Evolutionary conservation across 2,113 vertebrate genomes (phyloP), one percentile per base, ranked within the genome.

Genomic region (Hoplias malabaricus): DNA sequence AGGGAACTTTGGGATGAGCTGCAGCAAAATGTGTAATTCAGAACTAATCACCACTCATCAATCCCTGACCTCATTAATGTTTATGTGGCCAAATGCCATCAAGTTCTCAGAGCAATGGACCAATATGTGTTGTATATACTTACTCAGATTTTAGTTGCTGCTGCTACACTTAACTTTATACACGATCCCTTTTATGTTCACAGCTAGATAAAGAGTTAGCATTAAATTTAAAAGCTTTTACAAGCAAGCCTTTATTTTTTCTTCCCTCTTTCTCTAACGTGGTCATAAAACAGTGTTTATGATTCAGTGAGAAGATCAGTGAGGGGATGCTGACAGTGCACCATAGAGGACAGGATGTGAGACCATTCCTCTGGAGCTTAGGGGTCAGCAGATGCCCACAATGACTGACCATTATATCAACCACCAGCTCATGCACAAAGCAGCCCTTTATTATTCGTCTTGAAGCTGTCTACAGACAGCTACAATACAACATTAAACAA

Each of bases 261-360:
- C n/a, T n/a, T 4, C 14, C 6, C 38, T 31, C 12, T 68, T 54
- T 67, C 29, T n/a, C 6, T 38, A 38, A n/a, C 1, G 4, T 13
- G 14, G 23, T 2, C 34, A 56, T 56, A 16, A 38, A 70, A 16
- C 3, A 12, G 8, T 56, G 19, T 65, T 33, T 42, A 54, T 23
- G 25, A 56, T 33, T 62, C 14, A 74, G 72, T 38, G 21, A 67
- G 50, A 65, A n/a, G 33, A 50, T 10, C 19, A 42, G 27, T 43
- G 6, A 74, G 25, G n/a, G 21, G 36, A 36, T 19, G 10, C 59
- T 46, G 48, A 73, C 69, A 33, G 48, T 67, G 61, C 38, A 56
- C 53, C 70, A 73, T 38, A 11, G 42, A 48, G 5, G 46, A 53
- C n/a, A 65, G n/a, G 61, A 73, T 66, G 23, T 31, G 57, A 73